A percentile compares a stretch with the other conserved stretches of the same genome.
Conservation (phyloP, 1,140 invertebrate genomes). For the Meloidogyne floridensis region DNA sequence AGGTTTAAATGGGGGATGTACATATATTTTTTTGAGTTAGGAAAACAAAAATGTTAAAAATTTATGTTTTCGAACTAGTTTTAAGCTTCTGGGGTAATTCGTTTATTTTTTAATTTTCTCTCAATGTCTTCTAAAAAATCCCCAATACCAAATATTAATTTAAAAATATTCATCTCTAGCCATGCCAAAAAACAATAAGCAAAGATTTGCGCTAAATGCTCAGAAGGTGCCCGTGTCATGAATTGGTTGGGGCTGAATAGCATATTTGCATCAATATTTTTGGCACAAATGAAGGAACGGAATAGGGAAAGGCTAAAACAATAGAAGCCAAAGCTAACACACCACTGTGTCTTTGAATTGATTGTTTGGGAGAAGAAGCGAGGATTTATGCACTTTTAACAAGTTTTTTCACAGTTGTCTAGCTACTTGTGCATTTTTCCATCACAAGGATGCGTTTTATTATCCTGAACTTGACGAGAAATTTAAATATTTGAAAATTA, state of each 20-base stretch:
- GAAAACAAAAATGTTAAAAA: too few relatives aligned
- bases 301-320: conserved; percentile 84
- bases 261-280: conserved; percentile 77
- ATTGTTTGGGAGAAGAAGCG: conserved; percentile 65
- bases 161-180: too few relatives aligned
- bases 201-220: conserved; percentile 63
- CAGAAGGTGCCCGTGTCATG: conserved; percentile 80
- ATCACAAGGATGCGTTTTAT: conserved; percentile 15
- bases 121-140: too few relatives aligned
- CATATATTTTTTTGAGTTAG: too few relatives aligned
- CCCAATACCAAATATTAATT: too few relatives aligned
- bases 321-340: conserved; percentile 80
- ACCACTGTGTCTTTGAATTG: conserved; percentile 74
- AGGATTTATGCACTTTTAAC: conserved; percentile 63
- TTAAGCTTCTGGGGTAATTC: too few relatives aligned
- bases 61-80: too few relatives aligned
- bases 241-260: conserved; percentile 82
- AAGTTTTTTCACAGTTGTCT: conserved; percentile 52
- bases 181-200: too few relatives aligned
- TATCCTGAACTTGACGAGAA: conserved; percentile 12
- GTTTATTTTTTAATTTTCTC: too few relatives aligned
- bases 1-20: too few relatives aligned
- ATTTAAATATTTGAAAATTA: conserved; percentile 29
- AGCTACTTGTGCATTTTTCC: conserved; percentile 8
- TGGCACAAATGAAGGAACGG: conserved; percentile 82